Evolutionary conservation across 2,797 vertebrate species (phyloP), one percentile per base, ranked within the genome.

Genomic region (Chelonia mydas): DNA sequence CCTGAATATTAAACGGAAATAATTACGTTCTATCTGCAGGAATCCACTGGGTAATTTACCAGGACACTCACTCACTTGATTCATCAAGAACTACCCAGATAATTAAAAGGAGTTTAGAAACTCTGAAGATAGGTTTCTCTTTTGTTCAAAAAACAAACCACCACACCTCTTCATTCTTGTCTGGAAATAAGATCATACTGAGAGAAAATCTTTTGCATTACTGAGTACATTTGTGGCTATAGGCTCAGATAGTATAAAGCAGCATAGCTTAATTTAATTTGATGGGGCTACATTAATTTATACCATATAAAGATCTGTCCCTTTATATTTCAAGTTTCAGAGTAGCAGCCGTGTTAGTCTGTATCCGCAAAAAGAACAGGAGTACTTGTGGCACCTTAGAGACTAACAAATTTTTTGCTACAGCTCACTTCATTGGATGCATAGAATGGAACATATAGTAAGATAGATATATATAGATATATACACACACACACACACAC

Each of bases 21-120:
- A 79, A 84, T 57, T 83, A 1, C n/a, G n/a, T 83, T 86, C 11
- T 85, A 0, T 74, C 10, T 54, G 1, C 5, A 1, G 11, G 1
- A 86, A 17, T 49, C 5, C 72, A 87, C 61, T 59, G 55, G 2
- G 25, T 23, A 87, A 13, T 21, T 84, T 96, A 11, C 11, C 16
- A 49, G 17, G 61, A 82, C 3, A 83, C 11, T 0, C 61, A 11
- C 23, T 78, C 15, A 17, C 6, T 79, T 31, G 6, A 84, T 12
- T 5, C 1, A 78, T 31, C 12, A 45, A 47, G 6, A 27, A 90
- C 41, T 65, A 41, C 28, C 12, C 51, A 72, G 25, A 55, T 57
- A 93, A 81, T 61, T 61, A 54, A 88, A 83, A 92, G 54, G 1
- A 78, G 65, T 93, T 88, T 28, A 61, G n/a, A 15, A 65, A 61